Base-by-base conservation (phyloP, 2,113 vertebrate species). In the Jaculus jaculus region DNA sequence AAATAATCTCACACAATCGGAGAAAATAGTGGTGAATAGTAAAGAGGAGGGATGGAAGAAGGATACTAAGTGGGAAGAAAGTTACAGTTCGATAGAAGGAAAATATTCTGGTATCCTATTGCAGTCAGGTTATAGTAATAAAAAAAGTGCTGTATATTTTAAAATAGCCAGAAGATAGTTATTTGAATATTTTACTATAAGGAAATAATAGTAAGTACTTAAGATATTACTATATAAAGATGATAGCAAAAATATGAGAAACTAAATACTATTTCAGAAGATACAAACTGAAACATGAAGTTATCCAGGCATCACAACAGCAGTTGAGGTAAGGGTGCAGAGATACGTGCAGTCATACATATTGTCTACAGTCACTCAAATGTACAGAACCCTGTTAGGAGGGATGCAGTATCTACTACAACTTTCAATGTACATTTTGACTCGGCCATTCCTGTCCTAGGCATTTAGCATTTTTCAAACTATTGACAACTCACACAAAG, bases 181-280 rank as follows among this genome's bases (percentile, higher is more conserved):
- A 47, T 63, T 13, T 42, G 30, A 73, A 83, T 74, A n/a, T 37
- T 42, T 54, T 60, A 66, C 61, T 65, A 54, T 26, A 65, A 74
- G 18, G 60, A 23, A 65, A 74, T 51, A 23, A 51, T 47, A n/a
- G n/a, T n/a, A 82, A 37, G 54, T 73, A 32, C 32, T 58, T 32
- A 7, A 60, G 51, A 34, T 71, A 71, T 28, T 24, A 34, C 11
- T 60, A 60, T 30, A 65, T 23, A 82, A 81, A 28, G n/a, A 39
- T 47, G 32, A 39, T 47, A 61, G 47, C 58, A 7, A 85, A 99
- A 98, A 8, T 58, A 71, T 37, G 37, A 84, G 69, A 69, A n/a
- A 26, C 3, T 81, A n/a, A 69, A 42, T n/a, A 39, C 5, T 75
- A 30, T 8, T 83, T 61, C n/a, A 84, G 28, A n/a, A 77, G 8